Evolutionary conservation across 1,140 invertebrate species (phyloP), one percentile per base, ranked within the genome.

Genomic region (Drosophila jambulina): DNA sequence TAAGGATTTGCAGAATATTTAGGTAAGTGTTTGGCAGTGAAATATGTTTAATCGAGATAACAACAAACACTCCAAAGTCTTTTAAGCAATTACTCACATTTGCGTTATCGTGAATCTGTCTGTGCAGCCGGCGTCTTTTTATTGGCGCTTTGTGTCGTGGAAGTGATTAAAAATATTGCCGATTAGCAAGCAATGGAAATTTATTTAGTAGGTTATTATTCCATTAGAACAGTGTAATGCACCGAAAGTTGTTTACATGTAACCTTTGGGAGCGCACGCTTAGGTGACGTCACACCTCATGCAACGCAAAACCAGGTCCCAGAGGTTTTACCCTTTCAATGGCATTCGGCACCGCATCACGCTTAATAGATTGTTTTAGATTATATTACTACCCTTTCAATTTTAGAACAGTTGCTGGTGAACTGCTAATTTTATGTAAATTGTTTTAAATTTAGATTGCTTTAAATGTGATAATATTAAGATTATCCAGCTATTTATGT

Each of bases 251-350:
- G 62, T 76, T 78, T 78, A 59, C 56, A 75, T 67, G 17, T 43
- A 32, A 75, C 51, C 42, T 56, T 62, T 40, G 38, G 15, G 72
- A 57, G 75, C 72, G 57, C 57, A 67, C 78, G 56, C 68, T 53
- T n/a, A 40, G 27, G 48, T 81, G 78, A 85, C 71, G 84, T 85
- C 75, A 78, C 51, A 29, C 34, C 42, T 19, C 53, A 59, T 80
- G 62, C 49, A 68, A 85, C 82, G 72, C 25, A 62, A 6, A 38
- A 21, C 19, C 51, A 23, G 19, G 6, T 10, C 15, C 15, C 34
- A 29, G 25, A 23, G 17, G 32, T 42, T 43, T 68, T 46, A 60
- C 54, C 48, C 62, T 75, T 62, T 63, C 48, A 63, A 51, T 49
- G 54, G 48, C 74, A 49, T 43, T 71, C 27, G n/a, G 27, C 71